Evolutionary conservation across 2,113 vertebrate species (phyloP), one percentile per base, ranked within the genome.

Genomic region (Choloepus hoffmanni): DNA sequence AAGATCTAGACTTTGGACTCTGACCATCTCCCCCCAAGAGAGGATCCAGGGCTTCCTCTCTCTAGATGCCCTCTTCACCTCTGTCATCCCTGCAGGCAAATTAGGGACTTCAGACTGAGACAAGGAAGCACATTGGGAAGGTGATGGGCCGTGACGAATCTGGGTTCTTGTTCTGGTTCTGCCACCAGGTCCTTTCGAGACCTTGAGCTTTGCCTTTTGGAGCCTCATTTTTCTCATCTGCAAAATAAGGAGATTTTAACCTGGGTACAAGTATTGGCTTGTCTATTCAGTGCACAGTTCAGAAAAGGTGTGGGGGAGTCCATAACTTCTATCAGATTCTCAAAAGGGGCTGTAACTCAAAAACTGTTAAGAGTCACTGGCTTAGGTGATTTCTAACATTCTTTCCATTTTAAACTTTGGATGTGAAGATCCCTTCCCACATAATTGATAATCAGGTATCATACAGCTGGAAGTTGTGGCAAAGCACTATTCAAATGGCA

Each of bases 271-370:
- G 87, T 45, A 76, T 3, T 1, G 18, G 23, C 28, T 24, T 90
- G 30, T 33, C 33, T 45, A 14, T 45, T 33, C 7, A 9, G 28
- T 45, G 21, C 45, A 48, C 23, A n/a, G 36, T 65, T 68, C 21
- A 53, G 50, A 16, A 45, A 67, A 70, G 36, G 36, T 36, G 36
- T 36, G 36, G 36, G 7, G 18, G 15, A 3, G 9, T 23, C 68
- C 11, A 7, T n/a, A 43, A 68, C 12, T 92, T 67, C 63, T 43
- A 73, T 77, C 15, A 28, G 50, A 82, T 77, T 58, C 90, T 96
- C 53, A 74, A 77, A 77, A 76, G 40, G 14, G 36, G 3, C 24
- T 70, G 15, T 36, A 9, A 53, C 7, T 18, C 33, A 45, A 24
- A 77, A 73, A 13, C 21, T 21, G 33, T 40, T 26, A 4, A 48